phyloP scores from a whole-genome alignment of 2,888 invertebrate genomes.

The Acrobasis repandana region DNA sequence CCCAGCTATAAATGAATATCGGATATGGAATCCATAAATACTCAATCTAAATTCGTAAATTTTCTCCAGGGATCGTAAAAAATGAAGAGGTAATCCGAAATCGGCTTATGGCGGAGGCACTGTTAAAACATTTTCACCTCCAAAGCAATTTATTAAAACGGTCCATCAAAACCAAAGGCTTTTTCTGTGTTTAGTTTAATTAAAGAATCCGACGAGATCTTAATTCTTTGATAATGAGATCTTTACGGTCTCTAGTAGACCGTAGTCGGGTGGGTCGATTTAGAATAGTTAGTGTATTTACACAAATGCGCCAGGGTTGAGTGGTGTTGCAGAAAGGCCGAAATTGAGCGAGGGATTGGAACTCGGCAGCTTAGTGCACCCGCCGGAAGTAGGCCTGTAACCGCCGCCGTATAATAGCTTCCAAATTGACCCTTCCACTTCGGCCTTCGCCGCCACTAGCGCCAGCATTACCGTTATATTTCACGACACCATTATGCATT shows the following conservation, averaged over 20 bases:
- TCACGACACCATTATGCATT: conserved; percentile 30
- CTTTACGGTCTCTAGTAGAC: neutral
- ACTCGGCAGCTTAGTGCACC: conserved; percentile 78
- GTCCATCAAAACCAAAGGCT: conserved; percentile 38
- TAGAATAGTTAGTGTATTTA: conserved; percentile 37
- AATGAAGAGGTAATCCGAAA: conserved; percentile 65
- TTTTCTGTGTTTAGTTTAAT: conserved; percentile 33
- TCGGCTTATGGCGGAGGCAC: conserved; percentile 58
- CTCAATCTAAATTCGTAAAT: conserved; percentile 73
- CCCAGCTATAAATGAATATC: conserved; percentile 67
- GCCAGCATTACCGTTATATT: conserved; percentile 34
- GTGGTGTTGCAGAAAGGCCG: conserved; percentile 68
- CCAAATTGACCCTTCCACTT: conserved; percentile 77
- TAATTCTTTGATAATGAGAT: conserved; percentile 13
- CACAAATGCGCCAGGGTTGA: conserved; percentile 57
- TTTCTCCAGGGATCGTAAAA: conserved; percentile 63
- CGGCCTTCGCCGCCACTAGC: conserved; percentile 45
- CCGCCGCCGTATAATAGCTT: conserved; percentile 79
- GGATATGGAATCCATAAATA: conserved; percentile 73
- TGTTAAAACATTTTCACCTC: conserved; percentile 57
- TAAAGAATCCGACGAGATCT: conserved; percentile 22
- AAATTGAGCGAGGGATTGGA: conserved; percentile 77
- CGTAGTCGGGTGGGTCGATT: neutral
- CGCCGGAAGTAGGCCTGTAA: conserved; percentile 80
- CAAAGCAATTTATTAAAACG: conserved; percentile 48